Base-by-base conservation (phyloP, 2,888 invertebrate species). In the Drosophila birchii region DNA sequence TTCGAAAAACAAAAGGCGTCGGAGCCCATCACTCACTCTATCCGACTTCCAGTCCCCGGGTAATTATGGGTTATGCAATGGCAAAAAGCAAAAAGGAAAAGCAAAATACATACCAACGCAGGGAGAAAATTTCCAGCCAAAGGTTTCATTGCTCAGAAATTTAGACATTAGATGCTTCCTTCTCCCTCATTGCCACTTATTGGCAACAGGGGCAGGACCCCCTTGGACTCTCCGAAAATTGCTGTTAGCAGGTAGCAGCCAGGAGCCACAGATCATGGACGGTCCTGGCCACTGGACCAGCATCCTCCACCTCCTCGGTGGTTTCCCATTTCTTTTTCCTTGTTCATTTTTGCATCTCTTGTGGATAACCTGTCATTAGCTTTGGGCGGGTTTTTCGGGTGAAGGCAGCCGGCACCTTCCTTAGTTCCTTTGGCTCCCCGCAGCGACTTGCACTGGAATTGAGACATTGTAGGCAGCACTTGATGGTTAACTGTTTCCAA, bases 301-400 rank as follows among this genome's bases (percentile, higher is more conserved):
- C 56, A 20, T 51, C 7, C 43, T 36, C 26, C 34, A 18, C 14
- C 32, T 23, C 7, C 32, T 20, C 7, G 14, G 34, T 6, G 16
- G 20, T 34, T 36, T 16, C 29, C 14, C 16, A 18, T n/a, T 16
- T 57, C n/a, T 38, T 29, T n/a, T 78, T 44, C 59, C 59, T 14
- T 23, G n/a, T 41, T 75, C 36, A 14, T 69, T 78, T 88, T 86
- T 82, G 86, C 86, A 88, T 88, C 78, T 87, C 69, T 69, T 82
- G 84, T 54, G 78, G 79, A 89, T 85, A 89, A 86, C 86, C 86
- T 86, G 86, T 86, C 89, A 86, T 86, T 86, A 86, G 86, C 75
- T 75, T 45, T 59, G 71, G 68, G 74, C 68, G 58, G 71, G 49
- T 56, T 68, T 68, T 68, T 51, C 51, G 36, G 64, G 43, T 43